phyloP scores from a whole-genome alignment of 1,140 invertebrate species.

The Pantala flavescens region DNA sequence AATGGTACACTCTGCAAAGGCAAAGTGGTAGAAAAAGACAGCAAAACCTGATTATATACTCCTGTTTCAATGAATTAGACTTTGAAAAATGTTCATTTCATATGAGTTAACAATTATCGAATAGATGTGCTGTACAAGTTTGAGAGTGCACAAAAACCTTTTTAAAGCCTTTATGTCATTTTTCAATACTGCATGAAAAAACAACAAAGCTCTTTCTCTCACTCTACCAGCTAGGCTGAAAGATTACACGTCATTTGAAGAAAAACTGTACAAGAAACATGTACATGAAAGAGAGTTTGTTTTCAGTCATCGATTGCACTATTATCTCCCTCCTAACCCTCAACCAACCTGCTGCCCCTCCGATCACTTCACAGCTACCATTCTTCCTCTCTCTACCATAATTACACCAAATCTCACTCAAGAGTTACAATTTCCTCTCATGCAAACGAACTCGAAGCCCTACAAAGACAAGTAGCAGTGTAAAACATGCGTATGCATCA shows the following conservation, averaged over 20 bases:
- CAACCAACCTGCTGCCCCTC: not conserved
- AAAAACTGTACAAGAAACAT: not conserved
- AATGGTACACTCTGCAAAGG: not conserved
- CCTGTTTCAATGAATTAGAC: not conserved
- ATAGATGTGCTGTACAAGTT: not conserved
- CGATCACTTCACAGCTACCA: not conserved
- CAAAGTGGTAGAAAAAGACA: not conserved
- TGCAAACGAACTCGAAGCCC: not conserved
- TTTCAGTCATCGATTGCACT: not conserved
- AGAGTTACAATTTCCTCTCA: slow-evolving; percentile 7
- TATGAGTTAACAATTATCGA: not conserved
- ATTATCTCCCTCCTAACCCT: not conserved
- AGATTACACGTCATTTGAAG: slow-evolving; percentile 6
- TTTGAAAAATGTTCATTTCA: slow-evolving; percentile 8
- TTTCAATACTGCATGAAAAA: slow-evolving; percentile 4
- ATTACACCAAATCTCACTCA: not conserved
- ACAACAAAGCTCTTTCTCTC: slow-evolving; percentile 2
- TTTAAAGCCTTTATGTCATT: slow-evolving; percentile 4
- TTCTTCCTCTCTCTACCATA: not conserved
- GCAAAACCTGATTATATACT: slow-evolving; percentile 1
- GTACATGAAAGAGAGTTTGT: not conserved
- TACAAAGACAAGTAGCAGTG: not conserved
- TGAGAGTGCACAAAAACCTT: not conserved
- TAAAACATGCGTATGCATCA: not conserved
- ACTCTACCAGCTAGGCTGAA: not conserved